Evolutionary conservation across 2,888 invertebrate genomes (phyloP).

Genomic region (Hedychridium roseum): DNA sequence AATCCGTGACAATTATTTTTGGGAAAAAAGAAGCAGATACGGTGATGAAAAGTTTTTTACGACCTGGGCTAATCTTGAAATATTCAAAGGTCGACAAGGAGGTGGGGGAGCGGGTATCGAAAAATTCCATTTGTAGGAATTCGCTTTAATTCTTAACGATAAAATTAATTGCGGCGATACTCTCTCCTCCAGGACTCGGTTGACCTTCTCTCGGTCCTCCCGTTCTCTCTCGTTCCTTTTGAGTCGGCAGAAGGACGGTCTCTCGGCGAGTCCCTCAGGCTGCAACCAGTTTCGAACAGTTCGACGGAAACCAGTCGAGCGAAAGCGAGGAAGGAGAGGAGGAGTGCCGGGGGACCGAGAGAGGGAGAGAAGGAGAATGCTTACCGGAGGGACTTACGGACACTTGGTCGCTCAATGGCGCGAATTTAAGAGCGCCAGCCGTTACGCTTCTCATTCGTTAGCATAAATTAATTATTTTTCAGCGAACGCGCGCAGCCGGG

Average conservation of each 20-base stretch:
- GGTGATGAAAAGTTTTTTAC: no score
- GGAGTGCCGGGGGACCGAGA: conserved; percentile 20
- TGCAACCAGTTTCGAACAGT: conserved; percentile 57
- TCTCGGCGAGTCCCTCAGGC: conserved; percentile 34
- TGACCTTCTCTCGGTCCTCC: conserved; percentile 18
- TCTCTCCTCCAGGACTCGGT: conserved; percentile 22
- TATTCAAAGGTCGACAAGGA: no score
- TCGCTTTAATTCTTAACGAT: conserved; percentile 35
- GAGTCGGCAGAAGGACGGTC: conserved; percentile 12
- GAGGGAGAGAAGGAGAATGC: conserved; percentile 32
- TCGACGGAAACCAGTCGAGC: conserved; percentile 58
- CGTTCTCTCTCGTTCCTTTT: conserved; percentile 19
- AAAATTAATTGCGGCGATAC: conserved; percentile 51
- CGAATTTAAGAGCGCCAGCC: conserved; percentile 62
- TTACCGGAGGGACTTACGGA: conserved; percentile 52
- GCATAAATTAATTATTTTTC: conserved; percentile 62
- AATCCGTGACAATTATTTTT: no score
- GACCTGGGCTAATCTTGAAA: no score
- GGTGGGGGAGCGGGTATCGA: neutral
- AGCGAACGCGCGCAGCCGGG: conserved; percentile 19
- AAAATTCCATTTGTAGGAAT: conserved; percentile 8
- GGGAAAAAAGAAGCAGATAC: no score
- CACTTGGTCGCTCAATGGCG: conserved; percentile 62
- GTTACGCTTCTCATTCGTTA: conserved; percentile 63
- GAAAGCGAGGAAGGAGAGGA: conserved; percentile 35